Evolutionary conservation across 2,888 invertebrate species (phyloP), one percentile per base, ranked within the genome.

Genomic region (Endomychus coccineus): DNA sequence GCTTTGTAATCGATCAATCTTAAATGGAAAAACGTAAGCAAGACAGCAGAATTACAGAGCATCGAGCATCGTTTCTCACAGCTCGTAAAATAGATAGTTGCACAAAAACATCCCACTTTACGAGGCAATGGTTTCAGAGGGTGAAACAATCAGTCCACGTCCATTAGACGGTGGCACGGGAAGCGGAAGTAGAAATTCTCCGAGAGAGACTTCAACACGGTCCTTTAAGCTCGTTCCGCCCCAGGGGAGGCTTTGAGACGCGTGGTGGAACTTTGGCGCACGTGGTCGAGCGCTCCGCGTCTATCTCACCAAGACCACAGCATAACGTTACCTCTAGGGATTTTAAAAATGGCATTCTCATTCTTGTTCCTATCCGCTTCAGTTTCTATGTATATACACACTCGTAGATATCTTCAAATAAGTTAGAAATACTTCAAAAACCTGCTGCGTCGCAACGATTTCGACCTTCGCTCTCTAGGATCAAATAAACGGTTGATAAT

Each of bases 141-240:
- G 39, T 29, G 36, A 44, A 40, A 44, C 39, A 43, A 44, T 44
- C 42, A 44, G 39, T 47, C 45, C 27, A 32, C 23, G 40, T 40
- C 43, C 38, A 42, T 38, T 34, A 40, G 30, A 35, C 15, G 32
- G 11, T 6, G 34, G 11, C 7, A n/a, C 12, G 38, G 35, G 32
- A 35, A 41, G n/a, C 22, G 40, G 37, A 43, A 39, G 27, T 22
- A 15, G 42, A 36, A 34, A 38, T 34, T 35, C 33, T 34, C 14
- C 12, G n/a, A 19, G n/a, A 19, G 21, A n/a, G 21, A 19, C 6
- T 7, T n/a, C n/a, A 19, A 19, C 6, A 19, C 21, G 21, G 21
- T n/a, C n/a, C 21, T 7, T 19, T n/a, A 19, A 19, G 21, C 21
- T n/a, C n/a, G 21, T 19, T 6, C 6, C 21, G 21, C 21, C 21